Evolutionary conservation across 2,113 vertebrate genomes (phyloP), one percentile per base, ranked within the genome.

Genomic region (Syngnathus scovelli): DNA sequence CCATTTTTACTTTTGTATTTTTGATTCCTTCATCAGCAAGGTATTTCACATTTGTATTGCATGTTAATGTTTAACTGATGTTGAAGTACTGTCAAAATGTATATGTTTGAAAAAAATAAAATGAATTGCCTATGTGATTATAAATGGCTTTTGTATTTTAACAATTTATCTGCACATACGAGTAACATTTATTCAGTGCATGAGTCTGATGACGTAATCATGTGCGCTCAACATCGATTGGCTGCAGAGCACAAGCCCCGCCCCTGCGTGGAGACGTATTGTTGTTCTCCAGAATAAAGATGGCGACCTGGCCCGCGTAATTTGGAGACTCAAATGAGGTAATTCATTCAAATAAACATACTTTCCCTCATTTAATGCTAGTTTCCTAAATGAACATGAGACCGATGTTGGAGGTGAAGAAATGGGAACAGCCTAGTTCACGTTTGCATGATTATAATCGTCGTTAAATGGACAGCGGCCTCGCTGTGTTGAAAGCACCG

Each of bases 291-390:
- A 74, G 86, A 59, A 86, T 86, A 78, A 91, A 92, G 87, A 92
- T 92, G 91, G 90, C 90, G 86, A n/a, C 76, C 58, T 85, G 86
- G 84, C 81, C 86, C 88, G 87, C 84, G 86, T 90, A 89, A 91
- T 86, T 78, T 77, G 80, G 78, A 78, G 71, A 67, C 55, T 43
- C 76, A 21, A 52, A 46, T 71, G 78, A 90, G 90, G 91, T 92
- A 91, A 72, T 86, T 81, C 58, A 12, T 61, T 60, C 66, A 41
- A 52, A 61, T 54, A 76, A 74, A 74, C 18, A 62, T 27, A 52
- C 16, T 18, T 8, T 39, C 78, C 10, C 1, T 58, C 1, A 16
- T n/a, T 0, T 70, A n/a, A 0, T 11, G 23, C 1, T 71, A 66
- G n/a, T 48, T 61, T 67, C 46, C 3, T 11, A n/a, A 15, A 21